Evolutionary conservation across 1,140 invertebrate genomes (phyloP), one percentile per base, ranked within the genome.

Genomic region (Papilio dardanus): DNA sequence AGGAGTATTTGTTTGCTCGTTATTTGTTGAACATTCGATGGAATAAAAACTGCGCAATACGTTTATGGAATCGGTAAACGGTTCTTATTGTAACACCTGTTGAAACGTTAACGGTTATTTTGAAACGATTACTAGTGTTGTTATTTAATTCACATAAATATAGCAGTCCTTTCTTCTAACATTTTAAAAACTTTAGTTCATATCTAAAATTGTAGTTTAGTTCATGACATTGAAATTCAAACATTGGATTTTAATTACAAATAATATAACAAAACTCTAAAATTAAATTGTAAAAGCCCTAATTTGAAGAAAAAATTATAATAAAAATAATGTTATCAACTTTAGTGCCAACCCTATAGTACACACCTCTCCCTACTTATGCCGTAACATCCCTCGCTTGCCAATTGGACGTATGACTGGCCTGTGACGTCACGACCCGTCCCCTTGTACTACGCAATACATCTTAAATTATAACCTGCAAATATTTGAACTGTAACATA

Each of bases 301-400:
- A 58, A 58, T 28, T 14, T 50, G 2, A 50, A 58, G 4, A 12
- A 58, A 54, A 8, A 54, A 10, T 2, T 24, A 7, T 58, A 14
- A 24, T 0, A 58, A 12, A 28, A 28, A 21, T 50, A 6, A 50
- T 19, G 3, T 7, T 28, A 0, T 28, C 1, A 58, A 14, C 28
- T 54, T 24, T 58, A 28, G 24, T 58, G 54, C 24, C 54, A 58
- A 68, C 66, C 66, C 35, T 68, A 40, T 2, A 3, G 66, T 24
- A 21, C 66, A 68, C 66, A 68, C 66, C 66, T 68, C 66, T 40
- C 66, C 33, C 19, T n/a, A 35, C 19, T 67, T 40, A 68, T 67
- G n/a, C 5, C 14, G 19, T 68, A 7, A 68, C 19, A 68, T 68
- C 66, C 66, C 33, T 68, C 33, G 66, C 54, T 58, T 68, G 66